These are phyloP conservation scores for Epinephelus malabaricus DNA, from an alignment of 2,797 vertebrate genomes.

Conservation along the genomic window DNA sequence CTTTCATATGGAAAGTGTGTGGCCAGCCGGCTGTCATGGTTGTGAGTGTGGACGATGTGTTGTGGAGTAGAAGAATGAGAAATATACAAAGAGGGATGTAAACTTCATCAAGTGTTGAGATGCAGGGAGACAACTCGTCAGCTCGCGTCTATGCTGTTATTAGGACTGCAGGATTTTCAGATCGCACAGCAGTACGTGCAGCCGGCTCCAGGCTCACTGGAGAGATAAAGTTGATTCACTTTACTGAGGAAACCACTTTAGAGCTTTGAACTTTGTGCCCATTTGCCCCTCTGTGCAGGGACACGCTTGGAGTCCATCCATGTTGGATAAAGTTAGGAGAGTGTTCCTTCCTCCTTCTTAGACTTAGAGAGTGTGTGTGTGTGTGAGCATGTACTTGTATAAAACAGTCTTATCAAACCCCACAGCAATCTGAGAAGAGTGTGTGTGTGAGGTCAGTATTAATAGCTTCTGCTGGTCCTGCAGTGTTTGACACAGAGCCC, in stretches of 20 bases:
- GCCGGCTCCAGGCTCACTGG: conserved; percentile 27
- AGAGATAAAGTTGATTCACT: conserved; percentile 55
- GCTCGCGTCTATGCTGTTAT: not conserved
- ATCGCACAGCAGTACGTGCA: conserved; percentile 38
- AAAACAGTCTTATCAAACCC: conserved; percentile 50
- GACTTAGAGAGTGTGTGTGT: conserved; percentile 2
- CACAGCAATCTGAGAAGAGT: conserved; percentile 38
- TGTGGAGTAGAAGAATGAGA: not conserved
- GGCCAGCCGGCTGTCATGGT: not conserved
- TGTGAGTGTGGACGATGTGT: not conserved
- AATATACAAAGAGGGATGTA: not conserved
- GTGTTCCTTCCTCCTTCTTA: conserved; percentile 43
- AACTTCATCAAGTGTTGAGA: conserved; percentile 20
- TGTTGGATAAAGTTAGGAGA: conserved; percentile 58
- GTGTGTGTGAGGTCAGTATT: conserved; percentile 52
- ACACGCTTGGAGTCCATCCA: conserved; percentile 57
- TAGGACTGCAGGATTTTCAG: conserved; percentile 11
- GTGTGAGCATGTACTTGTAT: conserved; percentile 15
- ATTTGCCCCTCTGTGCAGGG: conserved; percentile 47
- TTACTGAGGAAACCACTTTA: conserved; percentile 45
- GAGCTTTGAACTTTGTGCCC: conserved; percentile 53
- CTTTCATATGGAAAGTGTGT: conserved; percentile 29
- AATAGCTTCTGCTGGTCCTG: conserved; percentile 58
- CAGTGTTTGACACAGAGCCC: conserved; percentile 40
- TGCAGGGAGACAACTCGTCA: not conserved